Evolutionary conservation across 2,113 vertebrate species (phyloP), one percentile per base, ranked within the genome.

Genomic region (Phylloscopus trochiloides): DNA sequence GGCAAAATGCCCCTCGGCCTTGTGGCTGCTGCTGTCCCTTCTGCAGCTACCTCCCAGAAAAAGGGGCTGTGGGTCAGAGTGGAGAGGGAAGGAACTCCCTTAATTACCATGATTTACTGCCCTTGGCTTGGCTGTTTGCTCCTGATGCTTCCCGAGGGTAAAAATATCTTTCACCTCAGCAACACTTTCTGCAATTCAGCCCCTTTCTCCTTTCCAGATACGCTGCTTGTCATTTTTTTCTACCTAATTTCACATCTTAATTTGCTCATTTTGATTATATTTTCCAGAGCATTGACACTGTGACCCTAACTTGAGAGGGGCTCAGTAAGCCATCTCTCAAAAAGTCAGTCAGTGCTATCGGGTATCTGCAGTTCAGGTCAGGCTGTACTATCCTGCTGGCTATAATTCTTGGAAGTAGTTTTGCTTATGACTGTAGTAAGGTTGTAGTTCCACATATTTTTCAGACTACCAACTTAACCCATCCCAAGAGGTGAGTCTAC

Each of bases 181-280:
- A 81, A 47, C 63, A 38, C 85, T 83, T 91, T 77, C 38, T 76
- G 78, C 88, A 86, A 24, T 74, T 86, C 9, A 7, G 63, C 59
- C 85, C 75, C 72, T 90, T 94, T 88, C 90, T 92, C 63, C 63
- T 74, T 93, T 92, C 75, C 92, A 92, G 85, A 67, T 95, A 94
- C 3, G 15, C 65, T 80, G 51, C 71, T 90, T 96, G 59, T 90
- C 51, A 32, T 55, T 70, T 95, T 83, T 91, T 91, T 66, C 78
- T 93, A 59, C 85, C 40, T 43, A 80, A 86, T 86, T 93, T 96
- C 79, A 94, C 86, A 65, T 93, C 90, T 88, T 90, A 93, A 96
- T 96, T 93, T 97, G 43, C 82, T 95, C 78, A 75, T 95, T 96
- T 94, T 93, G 79, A 92, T 96, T 97, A 50, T 92, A 55, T 94